Evolutionary conservation across 2,797 vertebrate species (phyloP).

Genomic region (Pelodytes ibericus): DNA sequence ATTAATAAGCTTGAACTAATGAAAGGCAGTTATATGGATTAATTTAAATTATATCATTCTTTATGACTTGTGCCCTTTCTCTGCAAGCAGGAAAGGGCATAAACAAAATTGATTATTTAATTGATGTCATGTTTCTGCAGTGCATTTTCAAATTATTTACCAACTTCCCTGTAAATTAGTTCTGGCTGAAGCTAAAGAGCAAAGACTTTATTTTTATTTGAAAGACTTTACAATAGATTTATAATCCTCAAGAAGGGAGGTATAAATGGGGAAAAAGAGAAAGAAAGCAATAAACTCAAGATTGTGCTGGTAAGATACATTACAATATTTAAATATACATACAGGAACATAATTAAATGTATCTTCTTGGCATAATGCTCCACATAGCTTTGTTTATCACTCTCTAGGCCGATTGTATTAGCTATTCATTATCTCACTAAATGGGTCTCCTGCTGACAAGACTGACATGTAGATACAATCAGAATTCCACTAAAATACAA

Average conservation of each 20-base stretch:
- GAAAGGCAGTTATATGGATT: not conserved
- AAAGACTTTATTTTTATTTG: not conserved
- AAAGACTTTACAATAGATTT: not conserved
- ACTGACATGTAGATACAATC: too few relatives aligned
- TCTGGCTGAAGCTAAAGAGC: not conserved
- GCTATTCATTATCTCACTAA: too few relatives aligned
- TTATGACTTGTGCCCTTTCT: not conserved
- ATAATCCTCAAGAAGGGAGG: not conserved
- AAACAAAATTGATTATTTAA: not conserved
- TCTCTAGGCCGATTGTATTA: too few relatives aligned
- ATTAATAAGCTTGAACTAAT: not conserved
- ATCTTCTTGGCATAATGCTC: too few relatives aligned
- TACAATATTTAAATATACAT: too few relatives aligned
- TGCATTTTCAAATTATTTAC: constrained; percentile 5
- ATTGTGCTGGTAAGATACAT: too few relatives aligned
- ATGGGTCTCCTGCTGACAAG: too few relatives aligned
- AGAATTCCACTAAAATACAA: too few relatives aligned
- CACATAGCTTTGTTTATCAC: too few relatives aligned
- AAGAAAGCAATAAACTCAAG: too few relatives aligned
- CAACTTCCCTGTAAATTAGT: not conserved
- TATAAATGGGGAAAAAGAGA: too few relatives aligned
- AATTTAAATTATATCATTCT: not conserved
- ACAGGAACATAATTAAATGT: too few relatives aligned
- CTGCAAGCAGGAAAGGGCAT: not conserved
- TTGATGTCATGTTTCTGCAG: not conserved